These are phyloP conservation scores for Heliopora coerulea DNA, from an alignment of 92 coral and sea anemone genomes.

Conservation along the genomic window DNA sequence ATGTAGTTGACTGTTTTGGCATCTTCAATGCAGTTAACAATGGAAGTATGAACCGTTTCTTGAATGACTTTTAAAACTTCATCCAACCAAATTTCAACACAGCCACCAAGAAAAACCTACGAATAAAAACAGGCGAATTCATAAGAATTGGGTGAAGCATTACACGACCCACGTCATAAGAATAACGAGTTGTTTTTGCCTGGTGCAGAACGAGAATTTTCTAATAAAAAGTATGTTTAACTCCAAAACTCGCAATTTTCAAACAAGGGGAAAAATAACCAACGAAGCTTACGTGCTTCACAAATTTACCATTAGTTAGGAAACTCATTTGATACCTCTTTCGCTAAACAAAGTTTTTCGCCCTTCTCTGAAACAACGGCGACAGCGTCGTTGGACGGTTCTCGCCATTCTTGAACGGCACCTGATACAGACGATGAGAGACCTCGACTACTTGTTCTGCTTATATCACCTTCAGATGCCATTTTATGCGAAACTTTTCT, in stretches of 20 bases:
- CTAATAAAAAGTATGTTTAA: too few relatives aligned
- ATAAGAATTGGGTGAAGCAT: too few relatives aligned
- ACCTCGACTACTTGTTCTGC: slow-evolving; percentile 28
- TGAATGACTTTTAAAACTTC: slow-evolving; percentile 67
- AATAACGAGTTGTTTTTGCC: too few relatives aligned
- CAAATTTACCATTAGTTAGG: too few relatives aligned
- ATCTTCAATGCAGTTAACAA: slow-evolving; percentile 75
- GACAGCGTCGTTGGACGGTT: slow-evolving; percentile 68
- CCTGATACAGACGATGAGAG: slow-evolving; percentile 28
- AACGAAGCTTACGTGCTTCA: too few relatives aligned
- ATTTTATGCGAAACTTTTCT: slow-evolving; percentile 1
- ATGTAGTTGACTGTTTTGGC: slow-evolving; percentile 70
- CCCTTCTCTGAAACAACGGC: slow-evolving; percentile 82
- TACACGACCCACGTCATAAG: too few relatives aligned
- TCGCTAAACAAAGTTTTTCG: slow-evolving; percentile 68
- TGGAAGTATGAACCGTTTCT: slow-evolving; percentile 70
- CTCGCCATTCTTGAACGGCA: slow-evolving; percentile 62
- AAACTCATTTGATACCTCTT: slow-evolving; percentile 67
- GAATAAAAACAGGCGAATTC: too few relatives aligned
- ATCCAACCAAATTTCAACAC: slow-evolving; percentile 89
- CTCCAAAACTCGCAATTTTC: too few relatives aligned
- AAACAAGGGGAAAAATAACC: too few relatives aligned
- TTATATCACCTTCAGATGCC: slow-evolving; percentile 9
- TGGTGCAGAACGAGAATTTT: too few relatives aligned
- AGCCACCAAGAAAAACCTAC: slow-evolving; percentile 73